These are phyloP conservation scores for Oryzias curvinotus DNA, from an alignment of 2,113 vertebrate species.

Conservation along the genomic window DNA sequence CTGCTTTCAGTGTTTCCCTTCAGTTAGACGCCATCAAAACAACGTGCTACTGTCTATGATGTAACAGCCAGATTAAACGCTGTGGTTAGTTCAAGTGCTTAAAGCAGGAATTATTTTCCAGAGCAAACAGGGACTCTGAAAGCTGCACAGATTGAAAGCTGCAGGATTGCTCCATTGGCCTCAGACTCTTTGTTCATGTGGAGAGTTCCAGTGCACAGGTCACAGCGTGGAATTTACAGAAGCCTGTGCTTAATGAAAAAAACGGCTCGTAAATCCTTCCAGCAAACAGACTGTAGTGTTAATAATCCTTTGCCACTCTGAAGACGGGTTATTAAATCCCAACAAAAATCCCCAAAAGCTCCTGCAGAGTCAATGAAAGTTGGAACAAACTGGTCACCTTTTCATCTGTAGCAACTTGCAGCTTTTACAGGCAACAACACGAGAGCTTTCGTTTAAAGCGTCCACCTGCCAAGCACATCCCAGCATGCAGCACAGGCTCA, in stretches of 20 bases:
- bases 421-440: slow-evolving; percentile 6
- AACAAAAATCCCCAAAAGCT: slow-evolving; percentile 17
- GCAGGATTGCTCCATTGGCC: slow-evolving; percentile 14
- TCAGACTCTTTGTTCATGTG: slow-evolving; percentile 24
- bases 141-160: slow-evolving; percentile 27
- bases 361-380: slow-evolving; percentile 16
- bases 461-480: slow-evolving; percentile 24
- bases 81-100: slow-evolving; percentile 17
- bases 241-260: slow-evolving; percentile 40
- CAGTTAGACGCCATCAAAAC: no score
- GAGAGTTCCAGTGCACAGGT: slow-evolving; percentile 28
- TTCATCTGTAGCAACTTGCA: slow-evolving; percentile 30
- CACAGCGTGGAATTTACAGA: slow-evolving; percentile 42
- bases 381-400: slow-evolving; percentile 28
- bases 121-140: slow-evolving; percentile 29
- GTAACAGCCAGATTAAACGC: not conserved
- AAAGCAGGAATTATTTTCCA: slow-evolving; percentile 38
- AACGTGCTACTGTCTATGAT: not conserved
- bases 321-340: slow-evolving; percentile 10
- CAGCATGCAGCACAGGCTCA: slow-evolving; percentile 33
- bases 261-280: slow-evolving; percentile 33
- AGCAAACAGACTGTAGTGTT: slow-evolving; percentile 30
- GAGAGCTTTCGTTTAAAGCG: slow-evolving; percentile 10
- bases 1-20: no score
- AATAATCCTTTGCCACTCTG: slow-evolving; percentile 36